phyloP scores from a whole-genome alignment of 35 echinoderm and acorn worm species.

The Lytechinus variegatus region DNA sequence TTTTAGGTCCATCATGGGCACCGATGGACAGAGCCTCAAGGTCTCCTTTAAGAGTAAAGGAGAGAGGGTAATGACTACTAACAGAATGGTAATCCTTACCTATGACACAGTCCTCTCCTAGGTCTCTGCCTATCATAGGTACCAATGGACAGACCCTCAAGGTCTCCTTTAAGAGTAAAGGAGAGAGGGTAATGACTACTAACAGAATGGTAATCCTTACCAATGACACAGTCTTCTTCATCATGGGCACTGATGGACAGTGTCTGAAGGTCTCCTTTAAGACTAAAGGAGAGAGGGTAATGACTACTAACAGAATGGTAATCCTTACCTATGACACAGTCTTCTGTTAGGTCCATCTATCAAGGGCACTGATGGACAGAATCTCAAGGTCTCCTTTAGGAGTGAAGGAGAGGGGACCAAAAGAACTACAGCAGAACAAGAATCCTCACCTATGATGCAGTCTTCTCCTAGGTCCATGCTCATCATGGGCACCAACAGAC shows the following conservation, averaged over 20 bases:
- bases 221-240: constrained; percentile 68
- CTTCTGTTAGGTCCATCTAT: constrained; percentile 72
- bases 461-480: constrained; percentile 60
- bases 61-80: too few species aligned
- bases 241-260: constrained; percentile 73
- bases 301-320: too few species aligned
- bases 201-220: too few species aligned
- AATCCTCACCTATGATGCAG: constrained; percentile 53
- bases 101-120: constrained; percentile 64
- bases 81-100: too few species aligned
- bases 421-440: too few species aligned
- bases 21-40: constrained; percentile 59
- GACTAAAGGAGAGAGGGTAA: not conserved
- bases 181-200: too few species aligned
- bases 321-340: constrained; percentile 60
- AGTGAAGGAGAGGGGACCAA: not conserved
- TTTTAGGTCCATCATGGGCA: constrained; percentile 73
- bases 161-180: constrained; percentile 15
- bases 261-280: not conserved
- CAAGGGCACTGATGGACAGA: constrained; percentile 78
- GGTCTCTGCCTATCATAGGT: constrained; percentile 64
- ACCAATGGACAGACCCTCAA: constrained; percentile 65
- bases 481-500: constrained; percentile 78
- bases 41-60: not conserved
- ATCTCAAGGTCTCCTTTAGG: constrained; percentile 81